Conservation (phyloP, 1,140 invertebrate genomes). For the Tetragnatha versicolor region DNA sequence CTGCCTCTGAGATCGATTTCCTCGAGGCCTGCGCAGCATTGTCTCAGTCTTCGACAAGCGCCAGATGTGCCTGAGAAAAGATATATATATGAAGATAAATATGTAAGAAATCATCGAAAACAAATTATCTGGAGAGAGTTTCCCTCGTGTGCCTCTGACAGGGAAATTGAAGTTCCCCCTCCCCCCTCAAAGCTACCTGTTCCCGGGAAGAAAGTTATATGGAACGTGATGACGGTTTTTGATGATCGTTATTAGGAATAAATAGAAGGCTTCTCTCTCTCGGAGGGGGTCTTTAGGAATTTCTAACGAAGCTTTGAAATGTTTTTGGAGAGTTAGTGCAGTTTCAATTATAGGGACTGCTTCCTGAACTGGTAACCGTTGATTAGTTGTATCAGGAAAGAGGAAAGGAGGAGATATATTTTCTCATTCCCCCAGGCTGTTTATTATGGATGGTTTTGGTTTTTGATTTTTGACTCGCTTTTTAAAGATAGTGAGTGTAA, state of each 20-base stretch:
- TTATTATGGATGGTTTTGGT: no score
- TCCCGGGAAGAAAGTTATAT: constrained; percentile 2
- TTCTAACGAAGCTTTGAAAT: constrained; percentile 21
- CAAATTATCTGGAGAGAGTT: constrained; percentile 17
- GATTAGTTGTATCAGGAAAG: no score
- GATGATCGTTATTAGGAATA: background rate
- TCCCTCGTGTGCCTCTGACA: constrained; percentile 5
- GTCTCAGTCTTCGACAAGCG: constrained; percentile 11
- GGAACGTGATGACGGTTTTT: background rate
- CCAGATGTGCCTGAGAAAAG: constrained; percentile 16
- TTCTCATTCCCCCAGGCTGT: no score
- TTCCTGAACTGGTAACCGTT: no score
- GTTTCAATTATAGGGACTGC: no score
- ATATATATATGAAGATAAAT: constrained; percentile 26
- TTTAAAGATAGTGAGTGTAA: no score
- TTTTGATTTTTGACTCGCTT: no score
- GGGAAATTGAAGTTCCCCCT: constrained; percentile 11
- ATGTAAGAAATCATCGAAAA: constrained; percentile 21
- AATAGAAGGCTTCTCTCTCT: background rate
- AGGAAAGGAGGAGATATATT: no score
- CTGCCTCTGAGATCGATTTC: background rate
- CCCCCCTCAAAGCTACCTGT: background rate
- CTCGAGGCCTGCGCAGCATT: background rate
- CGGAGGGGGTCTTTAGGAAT: no score
- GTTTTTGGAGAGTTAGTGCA: no score